These are phyloP conservation scores for Canis aureus DNA, from an alignment of 2,113 vertebrate species.

Conservation along the genomic window DNA sequence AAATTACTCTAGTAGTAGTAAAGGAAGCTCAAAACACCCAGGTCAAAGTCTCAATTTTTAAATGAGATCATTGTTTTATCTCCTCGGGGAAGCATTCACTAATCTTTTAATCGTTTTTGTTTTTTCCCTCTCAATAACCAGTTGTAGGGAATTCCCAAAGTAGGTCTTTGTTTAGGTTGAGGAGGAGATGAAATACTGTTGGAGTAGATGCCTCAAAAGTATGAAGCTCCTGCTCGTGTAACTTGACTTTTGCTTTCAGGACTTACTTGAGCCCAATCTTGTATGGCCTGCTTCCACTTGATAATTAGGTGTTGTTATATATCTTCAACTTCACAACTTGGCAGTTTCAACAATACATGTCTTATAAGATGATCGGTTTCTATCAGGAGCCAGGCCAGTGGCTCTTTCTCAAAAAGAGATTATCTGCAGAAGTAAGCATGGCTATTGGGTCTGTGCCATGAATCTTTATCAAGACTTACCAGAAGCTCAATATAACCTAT, in stretches of 20 bases:
- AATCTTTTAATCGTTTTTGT: not conserved
- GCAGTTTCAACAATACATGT: not conserved
- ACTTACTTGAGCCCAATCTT: not conserved
- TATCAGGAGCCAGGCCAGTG: not conserved
- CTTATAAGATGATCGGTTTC: not conserved
- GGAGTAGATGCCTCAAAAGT: not conserved
- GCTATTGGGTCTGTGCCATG: not conserved
- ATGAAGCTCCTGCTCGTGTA: not conserved
- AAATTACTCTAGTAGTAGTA: not conserved
- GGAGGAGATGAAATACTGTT: not conserved
- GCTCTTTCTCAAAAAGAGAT: not conserved
- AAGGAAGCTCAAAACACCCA: not conserved
- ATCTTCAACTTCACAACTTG: not conserved
- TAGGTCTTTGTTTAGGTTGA: not conserved
- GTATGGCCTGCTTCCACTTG: not conserved
- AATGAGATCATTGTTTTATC: not conserved
- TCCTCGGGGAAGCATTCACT: not conserved
- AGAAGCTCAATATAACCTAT: not conserved
- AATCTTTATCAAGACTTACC: not conserved
- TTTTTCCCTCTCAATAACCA: not conserved
- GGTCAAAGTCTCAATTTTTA: not conserved
- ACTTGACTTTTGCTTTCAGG: not conserved
- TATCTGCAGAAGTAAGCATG: not conserved
- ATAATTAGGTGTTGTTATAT: not conserved
- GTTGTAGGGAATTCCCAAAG: not conserved